Conservation (phyloP, 1,140 invertebrate genomes). For the Bombus difficillimus region DNA sequence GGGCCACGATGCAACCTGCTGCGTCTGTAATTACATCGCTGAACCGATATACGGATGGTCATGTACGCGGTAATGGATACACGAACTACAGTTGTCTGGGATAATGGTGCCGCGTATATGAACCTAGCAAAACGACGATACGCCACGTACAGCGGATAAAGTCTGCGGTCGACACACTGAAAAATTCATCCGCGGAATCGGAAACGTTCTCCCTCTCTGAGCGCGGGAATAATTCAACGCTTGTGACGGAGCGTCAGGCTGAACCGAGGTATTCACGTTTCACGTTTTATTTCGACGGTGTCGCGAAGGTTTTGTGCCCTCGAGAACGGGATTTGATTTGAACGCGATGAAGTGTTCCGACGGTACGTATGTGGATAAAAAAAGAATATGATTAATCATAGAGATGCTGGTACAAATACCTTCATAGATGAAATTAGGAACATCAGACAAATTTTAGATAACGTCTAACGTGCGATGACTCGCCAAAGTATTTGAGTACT, state of each 20-base stretch:
- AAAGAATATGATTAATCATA: no score
- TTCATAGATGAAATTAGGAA: no score
- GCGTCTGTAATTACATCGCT: slow-evolving; percentile 20
- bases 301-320: background rate
- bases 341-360: background rate
- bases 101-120: slow-evolving; percentile 36
- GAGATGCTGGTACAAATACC: no score
- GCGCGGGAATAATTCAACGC: slow-evolving; percentile 9
- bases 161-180: background rate
- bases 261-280: background rate
- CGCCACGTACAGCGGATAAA: slow-evolving; percentile 4
- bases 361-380: no score
- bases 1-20: slow-evolving; percentile 7
- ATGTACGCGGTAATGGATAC: slow-evolving; percentile 60
- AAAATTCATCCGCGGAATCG: slow-evolving; percentile 13
- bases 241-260: background rate
- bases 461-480: no score
- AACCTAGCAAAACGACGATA: slow-evolving; percentile 6
- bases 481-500: no score
- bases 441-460: no score
- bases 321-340: background rate
- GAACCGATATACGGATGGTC: slow-evolving; percentile 32
- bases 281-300: background rate
- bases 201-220: background rate
- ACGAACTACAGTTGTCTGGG: slow-evolving; percentile 32